Evolutionary conservation across 2,888 invertebrate genomes (phyloP).

Genomic region (Steromphala cineraria): DNA sequence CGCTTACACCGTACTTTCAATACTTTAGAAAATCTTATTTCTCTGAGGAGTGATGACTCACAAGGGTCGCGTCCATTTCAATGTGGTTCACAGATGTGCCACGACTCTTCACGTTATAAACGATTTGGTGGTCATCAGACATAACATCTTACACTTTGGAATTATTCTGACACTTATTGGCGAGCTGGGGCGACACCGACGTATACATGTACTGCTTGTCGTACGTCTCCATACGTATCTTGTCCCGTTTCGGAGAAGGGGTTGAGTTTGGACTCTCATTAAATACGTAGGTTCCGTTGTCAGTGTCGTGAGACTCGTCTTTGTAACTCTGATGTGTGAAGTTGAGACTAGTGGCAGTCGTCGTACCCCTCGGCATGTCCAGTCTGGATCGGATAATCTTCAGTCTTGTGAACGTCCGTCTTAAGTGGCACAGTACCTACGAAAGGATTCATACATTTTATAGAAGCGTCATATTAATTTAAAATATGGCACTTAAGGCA

Average conservation of each 20-base stretch:
- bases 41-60: too few species aligned
- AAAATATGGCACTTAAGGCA: too few species aligned
- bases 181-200: neutral
- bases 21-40: too few species aligned
- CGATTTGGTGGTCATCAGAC: too few species aligned
- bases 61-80: too few species aligned
- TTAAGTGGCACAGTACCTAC: constrained; percentile 13
- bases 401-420: constrained; percentile 18
- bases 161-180: neutral
- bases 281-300: neutral
- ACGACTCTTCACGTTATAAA: too few species aligned
- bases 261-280: neutral
- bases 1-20: too few species aligned
- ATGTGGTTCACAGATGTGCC: too few species aligned
- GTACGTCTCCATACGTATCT: neutral
- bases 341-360: constrained; percentile 17
- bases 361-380: neutral
- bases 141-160: neutral
- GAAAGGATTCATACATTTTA: too few species aligned
- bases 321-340: neutral
- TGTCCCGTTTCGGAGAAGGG: neutral
- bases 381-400: constrained; percentile 3
- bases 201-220: neutral
- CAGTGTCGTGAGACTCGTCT: neutral
- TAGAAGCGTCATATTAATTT: too few species aligned